Conservation (phyloP, 2,888 invertebrate genomes). For the Aporophyla nigra region DNA sequence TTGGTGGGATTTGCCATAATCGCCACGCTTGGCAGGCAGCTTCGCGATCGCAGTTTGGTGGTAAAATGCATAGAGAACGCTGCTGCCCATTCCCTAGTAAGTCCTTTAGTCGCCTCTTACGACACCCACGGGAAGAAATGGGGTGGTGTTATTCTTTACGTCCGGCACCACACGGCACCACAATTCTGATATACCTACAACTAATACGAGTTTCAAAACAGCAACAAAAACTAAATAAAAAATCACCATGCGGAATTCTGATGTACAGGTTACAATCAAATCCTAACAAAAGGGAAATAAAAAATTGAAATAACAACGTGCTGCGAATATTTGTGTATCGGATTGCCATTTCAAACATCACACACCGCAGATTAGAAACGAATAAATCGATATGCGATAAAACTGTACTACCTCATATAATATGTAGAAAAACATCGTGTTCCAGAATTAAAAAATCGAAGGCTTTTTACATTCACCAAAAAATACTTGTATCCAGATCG, state of each 20-base stretch:
- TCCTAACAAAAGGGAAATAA: not conserved
- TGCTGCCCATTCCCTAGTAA: no score
- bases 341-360: not conserved
- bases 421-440: not conserved
- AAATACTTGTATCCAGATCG: no score
- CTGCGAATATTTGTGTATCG: slow-evolving; percentile 19
- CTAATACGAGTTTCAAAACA: not conserved
- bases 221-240: not conserved
- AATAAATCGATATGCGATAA: not conserved
- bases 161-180: no score
- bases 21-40: no score
- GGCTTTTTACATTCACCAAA: not conserved
- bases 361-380: slow-evolving; percentile 19
- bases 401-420: not conserved
- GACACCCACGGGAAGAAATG: no score
- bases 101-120: no score
- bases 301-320: not conserved
- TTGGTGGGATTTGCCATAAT: no score
- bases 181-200: no score
- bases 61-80: no score
- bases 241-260: not conserved
- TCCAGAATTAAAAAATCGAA: not conserved
- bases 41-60: no score
- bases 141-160: no score
- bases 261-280: not conserved